Base-by-base conservation (phyloP, 53 echinoderm and acorn worm species). In the Luidia sarsii region DNA sequence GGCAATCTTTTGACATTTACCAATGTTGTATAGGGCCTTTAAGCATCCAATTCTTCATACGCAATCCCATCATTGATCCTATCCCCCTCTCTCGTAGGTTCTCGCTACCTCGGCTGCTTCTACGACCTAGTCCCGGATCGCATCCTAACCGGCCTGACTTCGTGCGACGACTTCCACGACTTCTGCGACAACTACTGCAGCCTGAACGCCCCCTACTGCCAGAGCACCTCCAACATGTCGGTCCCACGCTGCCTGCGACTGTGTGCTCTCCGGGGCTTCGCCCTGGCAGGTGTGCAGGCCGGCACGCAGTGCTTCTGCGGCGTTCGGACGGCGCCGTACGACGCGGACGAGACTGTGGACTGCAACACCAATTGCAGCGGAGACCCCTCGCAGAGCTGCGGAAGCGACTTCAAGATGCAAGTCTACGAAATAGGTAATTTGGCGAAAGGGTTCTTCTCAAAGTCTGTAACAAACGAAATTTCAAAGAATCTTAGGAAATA, bases 291-390 rank as follows among this genome's bases (percentile, higher is more conserved):
- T 1, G 60, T 93, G 0, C 93, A 93, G 57, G 75, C 90, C 4
- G 60, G 43, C 2, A 38, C 45, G 11, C 74, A 87, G 2, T 93
- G 93, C 57, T 93, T 80, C 64, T 93, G 93, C 38, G 93, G 93
- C 63, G 64, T 48, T 30, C 43, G 67, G 11, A 85, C 82, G 45
- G 83, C 92, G 1, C 29, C 34, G 32, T 88, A 75, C 39, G 67
- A 81, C 18, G 24, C 0, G 18, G 6, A 2, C 10, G 32, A 77
- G 7, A 38, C 45, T 10, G n/a, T 32, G 15, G 27, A 7, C 25
- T 77, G 77, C 77, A 59, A 31, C 45, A 60, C 77, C 24, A 77
- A 60, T 33, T 92, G 92, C 61, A 70, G 63, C 0, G 92, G 92
- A 18, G 64, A 92, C 53, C 19, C 28, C 3, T 81, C 81, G 37